A percentile compares a stretch with the other conserved stretches of the same genome.
These are phyloP conservation scores for Pachypanchax playfairii DNA, from an alignment of 2,113 vertebrate species.

Conservation along the genomic window DNA sequence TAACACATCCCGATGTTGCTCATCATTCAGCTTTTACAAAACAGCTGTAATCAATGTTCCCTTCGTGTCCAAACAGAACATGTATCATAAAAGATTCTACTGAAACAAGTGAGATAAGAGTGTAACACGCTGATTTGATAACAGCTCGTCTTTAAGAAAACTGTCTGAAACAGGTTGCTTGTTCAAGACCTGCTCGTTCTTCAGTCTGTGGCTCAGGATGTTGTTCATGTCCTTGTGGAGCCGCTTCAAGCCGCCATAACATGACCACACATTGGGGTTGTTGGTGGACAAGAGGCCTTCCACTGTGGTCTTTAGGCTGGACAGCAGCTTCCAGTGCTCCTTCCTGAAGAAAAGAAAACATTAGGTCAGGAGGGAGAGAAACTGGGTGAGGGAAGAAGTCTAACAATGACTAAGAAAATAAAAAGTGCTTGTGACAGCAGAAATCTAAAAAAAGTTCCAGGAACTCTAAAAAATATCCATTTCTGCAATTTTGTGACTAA, in stretches of 20 bases:
- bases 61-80: background rate
- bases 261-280: constrained; percentile 96
- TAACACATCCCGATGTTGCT: background rate
- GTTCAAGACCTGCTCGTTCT: constrained; percentile 86
- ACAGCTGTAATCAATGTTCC: background rate
- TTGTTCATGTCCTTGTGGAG: constrained; percentile 97
- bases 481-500: constrained; percentile 23
- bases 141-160: background rate
- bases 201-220: constrained; percentile 93
- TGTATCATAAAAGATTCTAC: background rate
- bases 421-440: constrained; percentile 44
- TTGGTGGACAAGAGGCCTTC: constrained; percentile 95
- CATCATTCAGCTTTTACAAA: background rate
- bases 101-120: background rate
- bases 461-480: background rate
- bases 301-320: constrained; percentile 94
- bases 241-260: constrained; percentile 93
- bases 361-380: too few species aligned
- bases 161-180: background rate
- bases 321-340: constrained; percentile 95
- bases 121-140: background rate
- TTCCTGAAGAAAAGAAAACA: constrained; percentile 75
- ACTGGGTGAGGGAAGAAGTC: background rate
- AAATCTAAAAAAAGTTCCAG: background rate
- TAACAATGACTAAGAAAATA: constrained; percentile 36